Evolutionary conservation across 23 tunicate species (phyloP).

Genomic region (Oikopleura dioica): DNA sequence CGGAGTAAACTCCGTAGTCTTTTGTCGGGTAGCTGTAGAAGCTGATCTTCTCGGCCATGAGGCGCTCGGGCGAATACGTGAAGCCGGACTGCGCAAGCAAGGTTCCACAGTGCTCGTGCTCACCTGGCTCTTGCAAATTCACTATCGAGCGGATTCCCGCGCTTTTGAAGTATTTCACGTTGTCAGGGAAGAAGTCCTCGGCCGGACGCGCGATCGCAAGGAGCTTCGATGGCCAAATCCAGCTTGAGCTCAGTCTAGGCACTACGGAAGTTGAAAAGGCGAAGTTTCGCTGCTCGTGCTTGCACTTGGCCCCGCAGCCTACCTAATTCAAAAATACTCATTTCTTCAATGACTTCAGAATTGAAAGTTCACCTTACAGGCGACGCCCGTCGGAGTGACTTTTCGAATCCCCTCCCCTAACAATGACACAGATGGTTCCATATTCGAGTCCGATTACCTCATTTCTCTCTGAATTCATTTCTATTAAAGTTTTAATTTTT

Average conservation of each 20-base stretch:
- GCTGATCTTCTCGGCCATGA: background rate
- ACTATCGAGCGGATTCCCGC: conserved; percentile 60
- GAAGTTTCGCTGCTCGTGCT: background rate
- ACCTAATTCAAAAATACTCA: no score
- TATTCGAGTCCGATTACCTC: no score
- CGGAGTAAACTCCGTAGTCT: conserved; percentile 63
- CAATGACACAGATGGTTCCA: background rate
- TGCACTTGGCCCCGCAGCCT: background rate
- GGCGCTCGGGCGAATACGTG: background rate
- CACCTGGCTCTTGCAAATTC: conserved; percentile 83
- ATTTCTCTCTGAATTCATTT: no score
- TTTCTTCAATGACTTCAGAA: no score
- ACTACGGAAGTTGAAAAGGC: background rate
- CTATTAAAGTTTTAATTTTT: no score
- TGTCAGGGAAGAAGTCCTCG: background rate
- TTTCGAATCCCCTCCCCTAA: background rate
- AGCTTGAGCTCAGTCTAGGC: background rate
- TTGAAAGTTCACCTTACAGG: no score
- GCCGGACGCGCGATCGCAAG: background rate
- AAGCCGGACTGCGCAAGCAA: conserved; percentile 52
- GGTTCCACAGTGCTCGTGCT: conserved; percentile 94
- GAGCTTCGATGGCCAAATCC: background rate
- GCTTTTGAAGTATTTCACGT: conserved; percentile 7
- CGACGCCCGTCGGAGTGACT: background rate
- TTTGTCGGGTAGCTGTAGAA: conserved; percentile 88